Percentiles rank a stretch among this genome's conserved stretches.
phyloP scores from a whole-genome alignment of 2,888 invertebrate species.

The Glomeris marginata region DNA sequence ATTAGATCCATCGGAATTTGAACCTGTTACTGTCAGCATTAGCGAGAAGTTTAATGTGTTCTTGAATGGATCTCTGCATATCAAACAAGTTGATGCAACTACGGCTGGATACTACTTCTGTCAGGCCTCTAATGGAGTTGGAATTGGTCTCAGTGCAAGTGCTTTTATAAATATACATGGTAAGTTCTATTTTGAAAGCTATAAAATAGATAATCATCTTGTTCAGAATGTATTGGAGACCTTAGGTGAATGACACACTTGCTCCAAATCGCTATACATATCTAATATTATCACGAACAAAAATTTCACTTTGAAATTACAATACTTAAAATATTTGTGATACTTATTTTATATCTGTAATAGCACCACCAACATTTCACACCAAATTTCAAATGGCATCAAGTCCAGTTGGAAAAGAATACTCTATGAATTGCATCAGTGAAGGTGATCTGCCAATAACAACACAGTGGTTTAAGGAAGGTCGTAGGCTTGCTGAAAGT shows the following conservation, averaged over 20 bases:
- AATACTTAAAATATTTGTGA: background rate
- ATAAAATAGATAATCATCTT: background rate
- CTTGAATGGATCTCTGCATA: constrained; percentile 80
- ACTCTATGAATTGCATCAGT: background rate
- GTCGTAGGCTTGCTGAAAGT: background rate
- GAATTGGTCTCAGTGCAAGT: constrained; percentile 52
- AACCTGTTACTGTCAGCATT: background rate
- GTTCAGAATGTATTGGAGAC: no score
- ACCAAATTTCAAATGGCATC: background rate
- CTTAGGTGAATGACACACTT: no score
- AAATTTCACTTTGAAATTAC: background rate
- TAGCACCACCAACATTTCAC: constrained; percentile 4
- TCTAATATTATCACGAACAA: background rate
- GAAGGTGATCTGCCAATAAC: constrained; percentile 6
- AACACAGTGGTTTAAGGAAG: constrained; percentile 1
- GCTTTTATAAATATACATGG: background rate
- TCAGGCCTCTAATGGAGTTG: constrained; percentile 90
- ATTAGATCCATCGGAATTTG: background rate
- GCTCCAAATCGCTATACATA: no score
- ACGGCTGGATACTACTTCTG: constrained; percentile 92
- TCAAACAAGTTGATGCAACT: constrained; percentile 77
- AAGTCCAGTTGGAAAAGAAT: background rate
- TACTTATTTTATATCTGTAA: background rate
- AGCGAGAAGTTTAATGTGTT: constrained; percentile 44
- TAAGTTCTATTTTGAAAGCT: background rate